These are phyloP conservation scores for Oncorhynchus kisutch DNA, from an alignment of 2,113 vertebrate species.

Conservation along the genomic window DNA sequence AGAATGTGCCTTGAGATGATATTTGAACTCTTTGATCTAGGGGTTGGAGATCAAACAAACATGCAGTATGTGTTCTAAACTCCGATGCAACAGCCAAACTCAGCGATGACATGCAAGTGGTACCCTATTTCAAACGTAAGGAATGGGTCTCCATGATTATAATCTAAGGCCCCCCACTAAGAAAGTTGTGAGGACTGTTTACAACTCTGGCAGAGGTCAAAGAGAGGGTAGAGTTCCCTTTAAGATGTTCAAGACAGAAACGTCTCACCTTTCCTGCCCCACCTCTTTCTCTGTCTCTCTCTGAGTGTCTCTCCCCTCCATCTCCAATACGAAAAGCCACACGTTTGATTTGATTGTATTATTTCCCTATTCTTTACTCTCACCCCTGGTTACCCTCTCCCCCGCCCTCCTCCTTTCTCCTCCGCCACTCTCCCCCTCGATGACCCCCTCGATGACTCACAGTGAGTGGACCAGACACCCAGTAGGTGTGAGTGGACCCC, in stretches of 20 bases:
- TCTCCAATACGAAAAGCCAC: slow-evolving; percentile 39
- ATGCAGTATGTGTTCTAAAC: slow-evolving; percentile 1
- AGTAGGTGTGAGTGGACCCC: slow-evolving; percentile 47
- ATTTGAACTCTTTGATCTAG: slow-evolving; percentile 65
- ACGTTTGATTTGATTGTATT: slow-evolving; percentile 33
- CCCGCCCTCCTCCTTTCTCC: slow-evolving; percentile 5
- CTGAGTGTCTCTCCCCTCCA: slow-evolving; percentile 17
- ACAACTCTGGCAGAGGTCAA: slow-evolving; percentile 39
- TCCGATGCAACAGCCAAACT: too few species aligned
- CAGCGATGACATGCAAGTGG: too few species aligned
- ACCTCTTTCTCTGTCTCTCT: not conserved
- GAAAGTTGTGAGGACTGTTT: not conserved
- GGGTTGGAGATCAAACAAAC: slow-evolving; percentile 61
- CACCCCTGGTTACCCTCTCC: slow-evolving; percentile 31
- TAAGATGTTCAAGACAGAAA: slow-evolving; percentile 10
- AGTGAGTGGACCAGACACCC: slow-evolving; percentile 52
- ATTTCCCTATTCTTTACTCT: slow-evolving; percentile 36
- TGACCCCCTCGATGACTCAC: slow-evolving; percentile 44
- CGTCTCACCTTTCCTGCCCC: slow-evolving; percentile 1
- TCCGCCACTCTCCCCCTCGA: slow-evolving; percentile 28
- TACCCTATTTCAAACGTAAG: too few species aligned
- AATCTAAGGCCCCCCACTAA: not conserved
- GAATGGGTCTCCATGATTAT: too few species aligned
- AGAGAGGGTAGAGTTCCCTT: slow-evolving; percentile 22
- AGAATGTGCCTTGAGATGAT: slow-evolving; percentile 11